Evolutionary conservation across 2,797 vertebrate species (phyloP).

Genomic region (Tiaroga cobitis): DNA sequence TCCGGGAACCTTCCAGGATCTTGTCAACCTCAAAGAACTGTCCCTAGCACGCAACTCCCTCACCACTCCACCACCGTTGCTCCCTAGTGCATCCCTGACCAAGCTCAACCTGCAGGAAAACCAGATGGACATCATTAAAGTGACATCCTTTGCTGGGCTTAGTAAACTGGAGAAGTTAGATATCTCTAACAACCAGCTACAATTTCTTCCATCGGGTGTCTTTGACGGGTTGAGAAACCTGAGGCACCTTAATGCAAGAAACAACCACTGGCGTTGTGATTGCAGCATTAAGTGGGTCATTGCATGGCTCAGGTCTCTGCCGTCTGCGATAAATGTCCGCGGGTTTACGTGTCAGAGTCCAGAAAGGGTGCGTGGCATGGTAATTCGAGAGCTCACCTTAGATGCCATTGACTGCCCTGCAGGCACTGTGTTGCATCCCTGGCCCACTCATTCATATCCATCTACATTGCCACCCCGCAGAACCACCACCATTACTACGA

Average conservation of each 20-base stretch:
- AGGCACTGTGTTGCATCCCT: constrained; percentile 73
- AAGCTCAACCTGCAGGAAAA: constrained; percentile 95
- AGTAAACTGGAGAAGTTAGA: constrained; percentile 91
- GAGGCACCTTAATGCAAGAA: constrained; percentile 89
- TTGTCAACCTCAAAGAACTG: constrained; percentile 90
- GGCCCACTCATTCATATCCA: constrained; percentile 81
- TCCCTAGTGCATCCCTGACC: constrained; percentile 87
- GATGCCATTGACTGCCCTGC: constrained; percentile 92
- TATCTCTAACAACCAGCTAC: constrained; percentile 93
- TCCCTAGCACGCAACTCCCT: constrained; percentile 94
- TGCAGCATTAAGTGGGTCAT: constrained; percentile 96
- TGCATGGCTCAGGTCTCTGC: constrained; percentile 92
- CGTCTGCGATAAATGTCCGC: constrained; percentile 87
- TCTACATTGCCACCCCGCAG: constrained; percentile 68
- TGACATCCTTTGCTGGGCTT: constrained; percentile 87
- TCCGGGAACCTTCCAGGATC: constrained; percentile 91
- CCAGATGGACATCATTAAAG: constrained; percentile 92
- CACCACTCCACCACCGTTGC: constrained; percentile 87
- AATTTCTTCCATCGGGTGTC: constrained; percentile 87
- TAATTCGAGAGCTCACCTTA: constrained; percentile 92
- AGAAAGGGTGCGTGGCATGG: constrained; percentile 94
- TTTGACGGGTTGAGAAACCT: constrained; percentile 89
- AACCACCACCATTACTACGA: constrained; percentile 64
- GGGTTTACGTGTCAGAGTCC: constrained; percentile 94
- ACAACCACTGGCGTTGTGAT: constrained; percentile 95